Percentiles rank a stretch among this genome's conserved stretches.
phyloP scores from a whole-genome alignment of 1,140 invertebrate genomes.

The Aphelenchoides fujianensis region DNA sequence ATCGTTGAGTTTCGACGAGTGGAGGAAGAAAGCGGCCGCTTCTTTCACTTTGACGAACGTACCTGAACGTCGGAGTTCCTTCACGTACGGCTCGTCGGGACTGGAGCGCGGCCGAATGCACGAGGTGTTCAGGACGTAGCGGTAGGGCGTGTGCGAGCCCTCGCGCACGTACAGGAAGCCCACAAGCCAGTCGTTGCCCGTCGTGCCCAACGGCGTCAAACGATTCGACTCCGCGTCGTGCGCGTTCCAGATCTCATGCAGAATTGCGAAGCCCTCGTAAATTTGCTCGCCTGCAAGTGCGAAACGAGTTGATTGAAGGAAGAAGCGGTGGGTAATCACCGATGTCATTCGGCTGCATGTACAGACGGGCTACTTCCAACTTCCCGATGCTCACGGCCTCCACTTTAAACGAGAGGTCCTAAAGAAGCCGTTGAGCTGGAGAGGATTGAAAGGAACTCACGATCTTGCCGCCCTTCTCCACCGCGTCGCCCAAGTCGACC shows the following conservation, averaged over 20 bases:
- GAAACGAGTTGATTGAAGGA: conserved; percentile 9
- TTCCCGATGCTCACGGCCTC: conserved; percentile 43
- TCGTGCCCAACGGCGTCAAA: not conserved
- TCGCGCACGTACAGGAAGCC: conserved; percentile 35
- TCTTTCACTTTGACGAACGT: too few relatives aligned
- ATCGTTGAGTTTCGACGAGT: too few relatives aligned
- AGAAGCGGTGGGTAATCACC: too few relatives aligned
- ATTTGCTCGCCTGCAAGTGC: conserved; percentile 31
- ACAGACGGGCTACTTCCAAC: conserved; percentile 38
- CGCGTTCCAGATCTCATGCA: conserved; percentile 32
- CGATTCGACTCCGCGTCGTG: not conserved
- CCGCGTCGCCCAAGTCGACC: conserved; percentile 15
- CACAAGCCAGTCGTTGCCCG: conserved; percentile 30
- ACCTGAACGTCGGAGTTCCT: conserved; percentile 32
- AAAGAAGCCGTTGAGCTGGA: too few relatives aligned
- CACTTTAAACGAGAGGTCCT: conserved; percentile 45
- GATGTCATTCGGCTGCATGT: conserved; percentile 34
- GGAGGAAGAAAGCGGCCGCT: too few relatives aligned
- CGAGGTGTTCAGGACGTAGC: conserved; percentile 25
- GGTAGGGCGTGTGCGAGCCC: conserved; percentile 42
- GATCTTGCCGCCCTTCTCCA: conserved; percentile 10
- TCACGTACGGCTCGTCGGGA: conserved; percentile 26
- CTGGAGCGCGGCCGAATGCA: conserved; percentile 12
- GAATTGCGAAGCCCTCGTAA: conserved; percentile 35
- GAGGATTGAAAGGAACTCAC: too few relatives aligned